Evolutionary conservation across 2,888 invertebrate genomes (phyloP), one percentile per base, ranked within the genome.

Genomic region (Melipona bicolor): DNA sequence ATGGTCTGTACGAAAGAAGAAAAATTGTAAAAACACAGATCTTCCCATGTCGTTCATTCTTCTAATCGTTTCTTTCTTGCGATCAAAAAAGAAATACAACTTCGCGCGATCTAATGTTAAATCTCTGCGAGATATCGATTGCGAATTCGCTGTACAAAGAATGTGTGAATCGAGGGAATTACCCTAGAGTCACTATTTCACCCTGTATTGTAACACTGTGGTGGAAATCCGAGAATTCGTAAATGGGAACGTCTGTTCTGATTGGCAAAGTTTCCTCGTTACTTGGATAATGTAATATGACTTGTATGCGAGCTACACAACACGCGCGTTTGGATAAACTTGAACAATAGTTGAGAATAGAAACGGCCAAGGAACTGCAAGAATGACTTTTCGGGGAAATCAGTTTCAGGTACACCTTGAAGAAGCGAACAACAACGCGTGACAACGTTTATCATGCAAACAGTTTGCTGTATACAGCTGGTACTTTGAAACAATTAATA

Each of bases 231-330:
- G 54, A 65, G 67, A 49, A 86, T 84, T 84, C 54, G 75, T 73
- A 83, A 87, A 76, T 80, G 72, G 56, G 54, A 69, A 27, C 43
- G 67, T 43, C 65, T 32, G 49, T 54, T 65, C 67, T n/a, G 56
- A 43, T n/a, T 65, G 71, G 65, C 17, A 80, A 89, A 88, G 83
- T 87, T 89, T 85, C 77, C 81, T 87, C 79, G 78, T 87, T 87
- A 87, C 75, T 82, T 77, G 74, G 36, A 82, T 83, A 88, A 88
- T 81, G 71, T 78, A 81, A 80, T 79, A 69, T 73, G 78, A 72
- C 78, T 62, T 67, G 67, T 76, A 79, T 62, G 79, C 74, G 59
- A 75, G 67, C 74, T 80, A 70, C 64, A 68, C 74, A 74, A 76
- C 67, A 54, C 54, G 64, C 70, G 68, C 27, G 21, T 77, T 81